Base-by-base conservation (phyloP, 2,113 vertebrate genomes). In the Prunella fulvescens region DNA sequence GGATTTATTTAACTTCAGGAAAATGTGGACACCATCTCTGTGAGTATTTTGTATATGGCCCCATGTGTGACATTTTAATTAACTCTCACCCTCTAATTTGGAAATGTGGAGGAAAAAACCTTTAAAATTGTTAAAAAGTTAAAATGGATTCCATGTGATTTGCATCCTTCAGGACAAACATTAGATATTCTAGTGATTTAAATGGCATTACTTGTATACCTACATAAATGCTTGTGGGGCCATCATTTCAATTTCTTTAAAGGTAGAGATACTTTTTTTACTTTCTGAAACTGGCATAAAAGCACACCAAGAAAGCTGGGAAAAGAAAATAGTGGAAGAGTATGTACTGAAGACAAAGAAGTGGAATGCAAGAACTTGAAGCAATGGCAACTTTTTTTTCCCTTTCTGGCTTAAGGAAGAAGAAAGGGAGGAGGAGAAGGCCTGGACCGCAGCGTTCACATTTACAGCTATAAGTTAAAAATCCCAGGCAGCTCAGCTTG, bases 401-500 rank as follows among this genome's bases (percentile, higher is more conserved):
- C 25, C 31, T 22, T 67, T 66, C 25, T 39, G 44, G 15, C 64
- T 94, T 71, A 81, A 66, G 44, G 60, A 61, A 58, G 45, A 73
- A 53, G 45, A 71, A 61, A 67, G 37, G 14, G 16, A 84, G 8
- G 24, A 37, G 7, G 22, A 79, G n/a, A 31, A 82, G 79, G 62
- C 42, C 71, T 56, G 39, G 33, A 31, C 31, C n/a, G 18, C 3
- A 60, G 3, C 31, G 14, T 8, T 66, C 17, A 18, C 19, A 35
- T 72, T 62, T 80, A n/a, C 3, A 51, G 18, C 39, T 14, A 47
- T 3, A 69, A 12, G 31, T 29, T 3, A 70, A 48, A 53, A 42
- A 8, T 1, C 1, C 6, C 9, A 25, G 65, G 31, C 1, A 3
- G 28, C 15, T 2, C 2, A 53, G 45, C 26, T 48, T 81, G 25